Evolutionary conservation across 2,797 vertebrate genomes (phyloP), one percentile per base, ranked within the genome.

Genomic region (Tolypeutes matacus): DNA sequence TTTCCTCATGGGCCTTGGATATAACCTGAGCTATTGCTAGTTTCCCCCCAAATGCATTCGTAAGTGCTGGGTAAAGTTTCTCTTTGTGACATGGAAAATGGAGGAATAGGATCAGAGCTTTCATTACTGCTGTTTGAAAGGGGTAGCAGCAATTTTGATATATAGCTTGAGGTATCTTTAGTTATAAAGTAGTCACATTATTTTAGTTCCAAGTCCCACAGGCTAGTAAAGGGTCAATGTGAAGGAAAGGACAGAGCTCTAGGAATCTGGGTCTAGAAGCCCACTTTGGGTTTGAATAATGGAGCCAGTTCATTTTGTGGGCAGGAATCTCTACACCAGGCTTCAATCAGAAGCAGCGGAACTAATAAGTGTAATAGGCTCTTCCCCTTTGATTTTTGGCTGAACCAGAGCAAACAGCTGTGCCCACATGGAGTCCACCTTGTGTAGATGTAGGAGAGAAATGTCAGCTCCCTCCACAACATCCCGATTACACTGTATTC

Each of bases 31-130:
- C 21, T 25, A 39, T 86, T 83, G 36, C 13, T 72, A 4, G 58
- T 60, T 46, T 69, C 27, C 84, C 49, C 29, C 56, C 65, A 91
- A 67, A 88, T 51, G 29, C 17, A 49, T 72, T 58, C n/a, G 46
- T 4, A 72, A 77, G 75, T 18, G 62, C 8, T 5, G 14, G 70
- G 27, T 69, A 9, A 86, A 91, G 23, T 94, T 82, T 91, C 85
- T 56, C 82, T 77, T 70, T 31, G 39, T 49, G 76, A 75, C 20
- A 85, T 23, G n/a, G 25, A 86, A 86, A 95, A 89, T 31, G 58
- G 70, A 73, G 51, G 73, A 72, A 46, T 46, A 49, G 20, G 7
- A 34, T 69, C n/a, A 93, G 42, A 75, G 42, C 29, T 78, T 89
- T 58, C 25, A 92, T 36, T 70, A 11, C 6, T 46, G 25, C 39